Conservation (phyloP, 2,888 invertebrate genomes). For the Myopa tessellatipennis region DNA sequence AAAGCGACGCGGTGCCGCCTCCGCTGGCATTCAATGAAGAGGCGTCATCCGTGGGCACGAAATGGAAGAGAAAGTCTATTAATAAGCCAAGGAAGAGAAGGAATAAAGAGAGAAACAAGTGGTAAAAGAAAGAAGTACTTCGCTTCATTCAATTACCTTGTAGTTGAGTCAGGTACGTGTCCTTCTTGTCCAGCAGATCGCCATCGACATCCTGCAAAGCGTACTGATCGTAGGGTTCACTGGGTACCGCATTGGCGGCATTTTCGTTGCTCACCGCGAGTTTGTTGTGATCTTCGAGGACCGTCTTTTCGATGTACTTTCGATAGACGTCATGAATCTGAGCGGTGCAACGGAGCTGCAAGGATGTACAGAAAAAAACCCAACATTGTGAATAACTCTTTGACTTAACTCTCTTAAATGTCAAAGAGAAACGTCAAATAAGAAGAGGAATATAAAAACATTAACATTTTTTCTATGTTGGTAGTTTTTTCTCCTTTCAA, state of each 20-base stretch:
- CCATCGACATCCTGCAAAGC: conserved; percentile 58
- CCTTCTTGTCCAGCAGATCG: conserved; percentile 63
- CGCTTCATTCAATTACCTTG: conserved; percentile 59
- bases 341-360: conserved; percentile 75
- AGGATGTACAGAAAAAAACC: not conserved
- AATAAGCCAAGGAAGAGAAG: too few species aligned
- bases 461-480: too few species aligned
- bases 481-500: too few species aligned
- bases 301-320: conserved; percentile 75
- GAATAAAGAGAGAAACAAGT: not conserved
- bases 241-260: conserved; percentile 61
- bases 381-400: too few species aligned
- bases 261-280: conserved; percentile 55
- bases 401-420: not conserved
- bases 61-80: conserved; percentile 63
- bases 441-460: not conserved
- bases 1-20: conserved; percentile 27
- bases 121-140: not conserved
- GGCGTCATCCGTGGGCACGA: conserved; percentile 58
- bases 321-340: conserved; percentile 76
- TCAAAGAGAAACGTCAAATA: not conserved
- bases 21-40: conserved; percentile 54
- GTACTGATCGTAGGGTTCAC: conserved; percentile 63
- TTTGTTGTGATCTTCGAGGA: conserved; percentile 70
- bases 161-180: conserved; percentile 65